Evolutionary conservation across 30 jellyfish, hydroid and myxozoan species (phyloP).

Genomic region (Euphysa ruthae): DNA sequence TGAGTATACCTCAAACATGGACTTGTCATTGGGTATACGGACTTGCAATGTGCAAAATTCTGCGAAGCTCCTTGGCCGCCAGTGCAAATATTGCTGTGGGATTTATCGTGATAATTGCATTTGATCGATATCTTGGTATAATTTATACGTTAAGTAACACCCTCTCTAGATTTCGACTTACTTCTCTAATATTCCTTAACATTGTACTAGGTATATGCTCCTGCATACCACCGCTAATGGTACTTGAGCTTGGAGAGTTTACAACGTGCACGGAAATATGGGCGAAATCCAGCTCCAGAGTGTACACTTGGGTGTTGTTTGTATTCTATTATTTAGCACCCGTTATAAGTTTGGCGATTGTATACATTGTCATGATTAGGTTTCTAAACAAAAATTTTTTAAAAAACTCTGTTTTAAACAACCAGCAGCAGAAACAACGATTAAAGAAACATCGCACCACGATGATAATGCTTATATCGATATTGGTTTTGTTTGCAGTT

Average conservation of each 20-base stretch:
- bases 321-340: neutral
- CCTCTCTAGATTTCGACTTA: neutral
- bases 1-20: neutral
- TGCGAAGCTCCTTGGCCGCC: neutral
- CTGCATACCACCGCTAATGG: neutral
- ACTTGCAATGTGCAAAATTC: neutral
- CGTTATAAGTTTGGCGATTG: neutral
- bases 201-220: neutral
- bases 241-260: neutral
- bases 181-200: neutral
- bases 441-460: neutral
- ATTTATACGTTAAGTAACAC: neutral
- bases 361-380: neutral
- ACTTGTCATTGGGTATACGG: constrained; percentile 7
- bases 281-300: neutral
- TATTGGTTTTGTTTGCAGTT: neutral
- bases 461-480: neutral
- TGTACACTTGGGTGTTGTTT: neutral
- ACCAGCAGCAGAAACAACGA: neutral
- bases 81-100: constrained; percentile 5
- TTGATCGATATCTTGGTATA: constrained; percentile 3
- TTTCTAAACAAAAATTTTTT: neutral
- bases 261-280: neutral
- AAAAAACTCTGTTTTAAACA: neutral
- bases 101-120: neutral